Evolutionary conservation across 1,140 invertebrate species (phyloP), one percentile per base, ranked within the genome.

Genomic region (Mylabris phalerata): DNA sequence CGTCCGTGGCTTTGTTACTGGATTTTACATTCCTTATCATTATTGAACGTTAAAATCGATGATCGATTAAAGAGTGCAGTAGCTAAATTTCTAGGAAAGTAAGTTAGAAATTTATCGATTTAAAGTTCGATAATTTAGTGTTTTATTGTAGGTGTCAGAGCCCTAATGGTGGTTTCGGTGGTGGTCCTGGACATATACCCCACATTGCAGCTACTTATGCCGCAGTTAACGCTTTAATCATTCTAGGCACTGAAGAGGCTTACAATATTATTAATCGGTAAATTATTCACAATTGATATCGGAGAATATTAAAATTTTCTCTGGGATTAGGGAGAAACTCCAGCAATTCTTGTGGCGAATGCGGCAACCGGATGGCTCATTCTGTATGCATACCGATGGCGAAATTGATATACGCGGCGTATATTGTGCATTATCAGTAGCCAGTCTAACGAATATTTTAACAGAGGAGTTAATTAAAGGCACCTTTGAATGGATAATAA

Each of bases 201-300:
- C 97, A 99, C 78, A 79, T 99, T 49, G 97, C 96, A 1, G 85
- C 95, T 32, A 98, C 96, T 4, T 99, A 98, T 80, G 97, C 95
- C 47, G 95, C 96, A 59, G 85, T 98, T 0, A 95, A 93, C 80
- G 85, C 93, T 6, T 77, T 99, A 3, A 89, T 88, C 70, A 91
- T 89, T 19, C 84, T 99, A 65, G 92, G 91, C 42, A 94, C 87
- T 10, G 78, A 86, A 72, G 86, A 92, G 75, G 93, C 95, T 9
- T 94, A 90, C 68, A 78, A 86, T 68, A 82, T 88, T 11, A 93
- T 99, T 59, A 82, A 98, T 73, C 85, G 92, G 84, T 88, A 78
- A 66, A 67, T 72, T 19, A 55, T 50, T 11, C 4, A 42, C 13
- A 39, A 25, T 25, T 32, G 6, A 3, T 55, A 19, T 9, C 4